Evolutionary conservation across 2,797 vertebrate genomes (phyloP).

Genomic region (Toxotes lorentzi): DNA sequence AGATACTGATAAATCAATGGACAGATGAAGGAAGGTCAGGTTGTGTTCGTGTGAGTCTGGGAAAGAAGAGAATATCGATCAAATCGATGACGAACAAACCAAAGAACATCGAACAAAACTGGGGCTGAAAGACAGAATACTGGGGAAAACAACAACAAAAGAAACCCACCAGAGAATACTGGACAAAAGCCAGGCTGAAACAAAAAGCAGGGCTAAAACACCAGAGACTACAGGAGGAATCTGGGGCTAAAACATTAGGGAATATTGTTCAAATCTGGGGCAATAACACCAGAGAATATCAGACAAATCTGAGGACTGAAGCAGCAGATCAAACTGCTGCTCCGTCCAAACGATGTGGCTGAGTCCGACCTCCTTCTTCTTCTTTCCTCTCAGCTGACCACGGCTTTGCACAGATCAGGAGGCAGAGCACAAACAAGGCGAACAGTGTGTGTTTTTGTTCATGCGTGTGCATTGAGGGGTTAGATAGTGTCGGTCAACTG

Average conservation of each 20-base stretch:
- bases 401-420: neutral
- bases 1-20: constrained; percentile 14
- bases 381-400: neutral
- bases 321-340: no score
- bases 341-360: no score
- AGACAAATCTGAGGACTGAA: neutral
- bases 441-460: neutral
- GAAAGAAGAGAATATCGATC: neutral
- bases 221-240: no score
- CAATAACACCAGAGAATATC: no score
- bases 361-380: no score
- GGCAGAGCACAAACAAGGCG: neutral
- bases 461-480: neutral
- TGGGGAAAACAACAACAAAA: no score
- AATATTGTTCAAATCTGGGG: neutral
- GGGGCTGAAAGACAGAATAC: no score
- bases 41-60: neutral
- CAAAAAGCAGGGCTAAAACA: no score
- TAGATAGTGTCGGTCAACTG: neutral
- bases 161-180: no score
- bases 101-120: no score
- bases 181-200: no score
- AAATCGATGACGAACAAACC: neutral
- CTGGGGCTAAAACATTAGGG: neutral
- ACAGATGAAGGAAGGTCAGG: neutral